Evolutionary conservation across 2,888 invertebrate species (phyloP).

Genomic region (Caenorhabditis sp.): DNA sequence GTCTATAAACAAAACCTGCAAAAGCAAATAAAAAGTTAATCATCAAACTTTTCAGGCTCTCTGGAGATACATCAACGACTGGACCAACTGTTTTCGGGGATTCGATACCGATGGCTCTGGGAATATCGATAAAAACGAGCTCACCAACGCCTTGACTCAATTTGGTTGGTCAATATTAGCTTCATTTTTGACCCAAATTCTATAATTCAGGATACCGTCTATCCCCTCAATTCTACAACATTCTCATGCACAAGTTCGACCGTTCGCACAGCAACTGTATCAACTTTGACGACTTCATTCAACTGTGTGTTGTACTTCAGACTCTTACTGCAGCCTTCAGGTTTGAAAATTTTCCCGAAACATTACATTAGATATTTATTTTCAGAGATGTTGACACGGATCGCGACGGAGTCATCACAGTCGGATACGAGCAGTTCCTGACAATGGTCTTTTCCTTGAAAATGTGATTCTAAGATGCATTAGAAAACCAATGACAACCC

Average conservation of each 20-base stretch:
- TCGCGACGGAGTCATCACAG: slow-evolving; percentile 89
- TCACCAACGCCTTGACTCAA: slow-evolving; percentile 92
- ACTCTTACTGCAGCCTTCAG: slow-evolving; percentile 89
- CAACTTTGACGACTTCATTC: slow-evolving; percentile 98
- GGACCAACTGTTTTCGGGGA: slow-evolving; percentile 95
- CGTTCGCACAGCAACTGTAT: slow-evolving; percentile 93
- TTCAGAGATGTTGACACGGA: slow-evolving; percentile 88
- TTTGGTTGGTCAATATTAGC: slow-evolving; percentile 87
- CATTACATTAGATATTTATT: background rate
- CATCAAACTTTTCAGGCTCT: slow-evolving; percentile 86
- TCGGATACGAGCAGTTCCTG: slow-evolving; percentile 92
- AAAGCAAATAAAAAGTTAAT: background rate
- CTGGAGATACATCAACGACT: slow-evolving; percentile 98
- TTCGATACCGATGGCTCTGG: slow-evolving; percentile 93
- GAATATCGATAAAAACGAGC: slow-evolving; percentile 92
- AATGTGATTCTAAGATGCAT: slow-evolving; percentile 78
- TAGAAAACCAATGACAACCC: slow-evolving; percentile 26
- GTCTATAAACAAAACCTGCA: background rate
- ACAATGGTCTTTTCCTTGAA: slow-evolving; percentile 88
- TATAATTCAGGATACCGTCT: slow-evolving; percentile 86
- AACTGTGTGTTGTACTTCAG: slow-evolving; percentile 87
- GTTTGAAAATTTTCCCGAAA: slow-evolving; percentile 22
- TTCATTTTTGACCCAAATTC: background rate
- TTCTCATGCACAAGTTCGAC: slow-evolving; percentile 94
- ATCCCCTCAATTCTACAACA: slow-evolving; percentile 90